Conservation (phyloP, 2,888 invertebrate genomes). For the Cinara cedri region DNA sequence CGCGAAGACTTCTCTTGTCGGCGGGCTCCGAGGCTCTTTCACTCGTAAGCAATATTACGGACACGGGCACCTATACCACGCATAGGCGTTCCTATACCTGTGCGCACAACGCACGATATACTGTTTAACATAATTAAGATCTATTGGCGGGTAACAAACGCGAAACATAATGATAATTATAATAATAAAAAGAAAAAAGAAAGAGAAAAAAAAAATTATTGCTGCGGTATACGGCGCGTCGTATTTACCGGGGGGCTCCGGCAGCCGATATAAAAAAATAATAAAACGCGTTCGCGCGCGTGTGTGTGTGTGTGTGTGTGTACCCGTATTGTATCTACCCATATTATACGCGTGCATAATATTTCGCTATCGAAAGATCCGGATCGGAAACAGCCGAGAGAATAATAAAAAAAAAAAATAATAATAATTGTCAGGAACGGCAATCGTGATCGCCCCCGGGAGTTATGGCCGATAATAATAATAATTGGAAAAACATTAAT, state of each 20-base stretch:
- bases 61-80: no score
- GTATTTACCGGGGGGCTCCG: neutral
- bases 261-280: neutral
- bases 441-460: conserved; percentile 40
- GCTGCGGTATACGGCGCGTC: neutral
- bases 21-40: neutral
- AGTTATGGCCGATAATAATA: conserved; percentile 18
- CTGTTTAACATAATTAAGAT: conserved; percentile 51
- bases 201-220: no score
- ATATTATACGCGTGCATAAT: neutral
- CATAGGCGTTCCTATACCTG: no score
- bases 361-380: conserved; percentile 37
- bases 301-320: no score
- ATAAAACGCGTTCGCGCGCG: no score
- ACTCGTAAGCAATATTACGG: neutral
- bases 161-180: neutral
- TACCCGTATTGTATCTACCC: no score
- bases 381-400: conserved; percentile 39
- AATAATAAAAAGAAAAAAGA: neutral
- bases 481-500: conserved; percentile 44
- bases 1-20: conserved; percentile 22
- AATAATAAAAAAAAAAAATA: conserved; percentile 20
- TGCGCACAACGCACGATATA: neutral
- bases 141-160: conserved; percentile 16
- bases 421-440: conserved; percentile 38